phyloP scores from a whole-genome alignment of 1,140 invertebrate species.

The Hylyphantes graminicola region DNA sequence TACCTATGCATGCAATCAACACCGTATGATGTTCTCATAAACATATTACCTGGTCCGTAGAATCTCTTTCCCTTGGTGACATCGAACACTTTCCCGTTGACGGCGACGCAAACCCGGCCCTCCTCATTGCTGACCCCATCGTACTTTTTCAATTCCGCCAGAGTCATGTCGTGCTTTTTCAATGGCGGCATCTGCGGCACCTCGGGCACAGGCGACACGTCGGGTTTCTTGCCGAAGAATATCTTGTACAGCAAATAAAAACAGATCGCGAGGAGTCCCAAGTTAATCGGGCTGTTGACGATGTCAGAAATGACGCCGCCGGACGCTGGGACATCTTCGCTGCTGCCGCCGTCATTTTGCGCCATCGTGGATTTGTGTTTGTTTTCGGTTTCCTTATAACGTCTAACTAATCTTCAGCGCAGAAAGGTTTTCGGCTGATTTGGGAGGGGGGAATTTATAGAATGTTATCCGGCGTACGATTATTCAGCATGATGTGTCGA shows the following conservation, averaged over 20 bases:
- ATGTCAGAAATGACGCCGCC: conserved; percentile 74
- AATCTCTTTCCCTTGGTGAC: conserved; percentile 81
- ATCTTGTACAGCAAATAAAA: conserved; percentile 89
- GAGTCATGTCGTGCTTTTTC: conserved; percentile 88
- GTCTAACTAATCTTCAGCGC: too few species aligned
- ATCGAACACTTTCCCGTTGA: conserved; percentile 97
- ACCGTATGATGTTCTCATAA: background rate
- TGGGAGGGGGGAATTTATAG: too few species aligned
- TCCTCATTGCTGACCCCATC: conserved; percentile 81
- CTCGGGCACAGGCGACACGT: conserved; percentile 63
- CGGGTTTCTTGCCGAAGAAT: conserved; percentile 70
- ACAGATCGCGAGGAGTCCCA: conserved; percentile 80
- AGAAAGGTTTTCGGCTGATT: too few species aligned
- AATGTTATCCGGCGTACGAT: too few species aligned
- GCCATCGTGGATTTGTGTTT: too few species aligned
- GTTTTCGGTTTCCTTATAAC: too few species aligned
- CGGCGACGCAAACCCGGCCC: conserved; percentile 88
- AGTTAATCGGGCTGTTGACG: conserved; percentile 81
- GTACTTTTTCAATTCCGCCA: conserved; percentile 86
- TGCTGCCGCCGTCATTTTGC: too few species aligned
- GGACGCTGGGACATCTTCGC: background rate
- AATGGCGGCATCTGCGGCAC: conserved; percentile 80
- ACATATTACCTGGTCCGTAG: conserved; percentile 62
- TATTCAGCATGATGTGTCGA: too few species aligned
- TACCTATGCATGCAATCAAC: too few species aligned